Conservation (phyloP, 2,888 invertebrate species). For the Cataglyphis cursor region DNA sequence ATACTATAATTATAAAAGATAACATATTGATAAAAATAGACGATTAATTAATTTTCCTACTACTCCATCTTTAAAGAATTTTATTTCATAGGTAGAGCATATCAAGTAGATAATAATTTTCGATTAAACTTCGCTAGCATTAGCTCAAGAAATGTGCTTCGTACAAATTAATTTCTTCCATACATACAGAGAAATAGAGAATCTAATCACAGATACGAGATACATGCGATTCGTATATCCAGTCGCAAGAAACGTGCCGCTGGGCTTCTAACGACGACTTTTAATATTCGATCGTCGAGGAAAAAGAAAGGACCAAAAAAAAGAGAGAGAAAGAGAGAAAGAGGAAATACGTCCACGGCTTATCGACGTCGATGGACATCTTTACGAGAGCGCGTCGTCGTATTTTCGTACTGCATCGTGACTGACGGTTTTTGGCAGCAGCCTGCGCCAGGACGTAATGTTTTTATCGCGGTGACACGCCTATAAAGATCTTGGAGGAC, state of each 20-base stretch:
- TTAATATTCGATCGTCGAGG: slow-evolving; percentile 19
- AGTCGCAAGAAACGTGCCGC: slow-evolving; percentile 37
- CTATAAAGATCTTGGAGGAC: slow-evolving; percentile 76
- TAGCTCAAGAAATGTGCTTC: slow-evolving; percentile 35
- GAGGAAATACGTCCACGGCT: neutral
- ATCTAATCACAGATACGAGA: slow-evolving; percentile 28
- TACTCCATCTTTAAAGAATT: slow-evolving; percentile 25
- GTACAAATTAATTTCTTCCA: slow-evolving; percentile 48
- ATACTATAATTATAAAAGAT: slow-evolving; percentile 26
- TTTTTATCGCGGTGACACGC: slow-evolving; percentile 77
- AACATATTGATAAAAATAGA: slow-evolving; percentile 5
- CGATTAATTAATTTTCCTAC: slow-evolving; percentile 18
- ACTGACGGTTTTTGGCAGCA: slow-evolving; percentile 59
- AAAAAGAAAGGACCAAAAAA: neutral
- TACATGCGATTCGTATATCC: slow-evolving; percentile 43
- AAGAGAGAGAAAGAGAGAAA: neutral
- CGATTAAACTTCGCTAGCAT: slow-evolving; percentile 41
- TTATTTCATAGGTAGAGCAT: slow-evolving; percentile 27
- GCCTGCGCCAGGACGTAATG: slow-evolving; percentile 35
- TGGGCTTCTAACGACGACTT: slow-evolving; percentile 19
- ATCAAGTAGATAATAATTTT: slow-evolving; percentile 37
- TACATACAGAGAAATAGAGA: neutral
- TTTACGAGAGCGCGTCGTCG: slow-evolving; percentile 17
- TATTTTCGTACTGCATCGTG: slow-evolving; percentile 34
- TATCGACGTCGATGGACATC: slow-evolving; percentile 20